These are phyloP conservation scores for Drosophila paranaensis DNA, from an alignment of 2,888 invertebrate genomes.

Conservation along the genomic window DNA sequence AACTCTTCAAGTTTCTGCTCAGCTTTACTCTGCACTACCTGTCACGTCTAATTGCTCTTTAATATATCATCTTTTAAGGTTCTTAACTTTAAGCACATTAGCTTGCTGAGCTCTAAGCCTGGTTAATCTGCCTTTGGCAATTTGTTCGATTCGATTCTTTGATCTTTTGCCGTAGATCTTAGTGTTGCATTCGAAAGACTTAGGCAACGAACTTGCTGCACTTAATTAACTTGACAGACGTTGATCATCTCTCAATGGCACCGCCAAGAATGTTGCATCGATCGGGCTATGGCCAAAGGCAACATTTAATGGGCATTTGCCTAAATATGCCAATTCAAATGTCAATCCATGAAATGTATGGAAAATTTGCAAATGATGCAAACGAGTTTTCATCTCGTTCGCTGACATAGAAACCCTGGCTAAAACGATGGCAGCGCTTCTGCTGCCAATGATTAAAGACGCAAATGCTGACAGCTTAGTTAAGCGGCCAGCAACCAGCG, in stretches of 20 bases:
- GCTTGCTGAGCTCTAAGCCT: neutral
- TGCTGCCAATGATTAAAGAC: slow-evolving; percentile 60
- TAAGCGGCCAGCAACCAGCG: neutral
- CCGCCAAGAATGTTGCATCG: slow-evolving; percentile 32
- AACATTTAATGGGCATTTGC: slow-evolving; percentile 65
- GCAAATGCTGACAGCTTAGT: slow-evolving; percentile 49
- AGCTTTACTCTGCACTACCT: no score
- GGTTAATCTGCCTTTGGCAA: slow-evolving; percentile 1
- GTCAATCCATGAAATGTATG: slow-evolving; percentile 67
- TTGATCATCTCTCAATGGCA: slow-evolving; percentile 46
- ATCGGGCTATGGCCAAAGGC: slow-evolving; percentile 38
- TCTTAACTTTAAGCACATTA: neutral
- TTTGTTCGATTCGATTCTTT: slow-evolving; percentile 26
- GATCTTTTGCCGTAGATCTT: slow-evolving; percentile 29
- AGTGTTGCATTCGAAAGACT: slow-evolving; percentile 56
- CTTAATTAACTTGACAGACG: slow-evolving; percentile 33
- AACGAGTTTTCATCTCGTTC: slow-evolving; percentile 72
- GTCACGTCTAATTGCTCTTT: neutral
- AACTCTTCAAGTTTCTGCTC: neutral
- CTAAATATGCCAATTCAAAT: slow-evolving; percentile 77
- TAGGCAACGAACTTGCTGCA: slow-evolving; percentile 58
- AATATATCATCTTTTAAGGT: neutral
- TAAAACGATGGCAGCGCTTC: slow-evolving; percentile 49
- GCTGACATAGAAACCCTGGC: slow-evolving; percentile 61
- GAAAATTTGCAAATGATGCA: slow-evolving; percentile 43